phyloP scores from a whole-genome alignment of 2,888 invertebrate species.

The Microchrysa polita region DNA sequence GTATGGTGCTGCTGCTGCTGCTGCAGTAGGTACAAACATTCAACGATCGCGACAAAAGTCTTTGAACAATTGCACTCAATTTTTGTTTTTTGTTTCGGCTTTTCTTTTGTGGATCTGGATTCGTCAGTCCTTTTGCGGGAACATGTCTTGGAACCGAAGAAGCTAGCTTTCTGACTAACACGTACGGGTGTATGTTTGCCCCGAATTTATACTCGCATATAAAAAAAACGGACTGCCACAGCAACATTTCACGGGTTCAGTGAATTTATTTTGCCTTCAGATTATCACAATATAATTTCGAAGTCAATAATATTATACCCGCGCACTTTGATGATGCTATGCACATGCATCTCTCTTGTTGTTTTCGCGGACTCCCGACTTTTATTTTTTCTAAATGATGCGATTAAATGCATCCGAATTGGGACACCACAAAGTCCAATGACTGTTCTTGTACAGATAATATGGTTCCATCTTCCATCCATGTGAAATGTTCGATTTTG shows the following conservation, averaged over 20 bases:
- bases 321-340: constrained; percentile 7
- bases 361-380: not conserved
- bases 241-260: constrained; percentile 37
- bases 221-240: constrained; percentile 21
- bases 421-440: constrained; percentile 23
- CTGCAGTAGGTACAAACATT: not conserved
- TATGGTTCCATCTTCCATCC: too few species aligned
- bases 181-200: too few species aligned
- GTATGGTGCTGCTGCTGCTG: not conserved
- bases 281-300: constrained; percentile 29
- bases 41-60: not conserved
- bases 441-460: not conserved
- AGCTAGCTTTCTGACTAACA: constrained; percentile 15
- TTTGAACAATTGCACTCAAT: constrained; percentile 22
- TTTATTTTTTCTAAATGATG: constrained; percentile 28
- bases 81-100: not conserved
- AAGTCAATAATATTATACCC: constrained; percentile 36
- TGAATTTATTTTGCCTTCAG: constrained; percentile 43
- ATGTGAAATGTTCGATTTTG: constrained; percentile 1
- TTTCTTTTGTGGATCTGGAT: too few species aligned
- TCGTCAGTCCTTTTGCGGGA: too few species aligned
- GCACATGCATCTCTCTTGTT: not conserved
- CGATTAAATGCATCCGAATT: constrained; percentile 26
- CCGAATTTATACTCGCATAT: too few species aligned
- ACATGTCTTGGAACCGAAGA: not conserved